Percentiles rank a stretch among this genome's conserved stretches.
Conservation (phyloP, 2,888 invertebrate species). For the Tetranychus truncatus region DNA sequence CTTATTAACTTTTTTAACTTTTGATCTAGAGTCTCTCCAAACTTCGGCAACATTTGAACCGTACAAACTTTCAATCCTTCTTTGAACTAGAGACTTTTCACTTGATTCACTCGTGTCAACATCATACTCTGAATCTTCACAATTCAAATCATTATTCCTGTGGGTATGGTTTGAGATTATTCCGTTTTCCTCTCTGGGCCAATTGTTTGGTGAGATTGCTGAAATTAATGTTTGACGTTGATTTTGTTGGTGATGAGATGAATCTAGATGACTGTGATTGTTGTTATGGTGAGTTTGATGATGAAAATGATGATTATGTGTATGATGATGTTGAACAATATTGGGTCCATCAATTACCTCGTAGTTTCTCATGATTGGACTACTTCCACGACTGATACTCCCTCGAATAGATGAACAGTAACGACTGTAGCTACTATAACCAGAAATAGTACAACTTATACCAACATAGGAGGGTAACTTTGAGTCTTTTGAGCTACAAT, state of each 20-base stretch:
- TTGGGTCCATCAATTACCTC: neutral
- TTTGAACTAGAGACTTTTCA: slow-evolving; percentile 55
- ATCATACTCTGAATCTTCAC: neutral
- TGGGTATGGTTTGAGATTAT: neutral
- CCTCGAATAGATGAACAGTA: slow-evolving; percentile 7
- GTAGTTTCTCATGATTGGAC: neutral
- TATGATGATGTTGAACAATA: neutral
- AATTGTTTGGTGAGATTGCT: neutral
- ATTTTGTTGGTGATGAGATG: neutral
- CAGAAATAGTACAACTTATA: slow-evolving; percentile 71
- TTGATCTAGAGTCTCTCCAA: slow-evolving; percentile 21
- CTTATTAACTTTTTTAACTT: slow-evolving; percentile 9
- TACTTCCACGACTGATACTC: neutral
- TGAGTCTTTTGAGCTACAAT: neutral
- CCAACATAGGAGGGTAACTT: slow-evolving; percentile 57
- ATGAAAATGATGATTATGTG: neutral
- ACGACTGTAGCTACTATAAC: slow-evolving; percentile 60
- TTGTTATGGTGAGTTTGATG: neutral
- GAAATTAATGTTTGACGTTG: neutral
- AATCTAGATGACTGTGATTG: neutral
- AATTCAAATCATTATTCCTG: neutral
- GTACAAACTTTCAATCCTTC: slow-evolving; percentile 66
- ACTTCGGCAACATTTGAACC: slow-evolving; percentile 38
- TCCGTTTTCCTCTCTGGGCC: neutral
- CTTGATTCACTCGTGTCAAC: neutral